Evolutionary conservation across 2,797 vertebrate genomes (phyloP).

Genomic region (Urophycis tenuis): DNA sequence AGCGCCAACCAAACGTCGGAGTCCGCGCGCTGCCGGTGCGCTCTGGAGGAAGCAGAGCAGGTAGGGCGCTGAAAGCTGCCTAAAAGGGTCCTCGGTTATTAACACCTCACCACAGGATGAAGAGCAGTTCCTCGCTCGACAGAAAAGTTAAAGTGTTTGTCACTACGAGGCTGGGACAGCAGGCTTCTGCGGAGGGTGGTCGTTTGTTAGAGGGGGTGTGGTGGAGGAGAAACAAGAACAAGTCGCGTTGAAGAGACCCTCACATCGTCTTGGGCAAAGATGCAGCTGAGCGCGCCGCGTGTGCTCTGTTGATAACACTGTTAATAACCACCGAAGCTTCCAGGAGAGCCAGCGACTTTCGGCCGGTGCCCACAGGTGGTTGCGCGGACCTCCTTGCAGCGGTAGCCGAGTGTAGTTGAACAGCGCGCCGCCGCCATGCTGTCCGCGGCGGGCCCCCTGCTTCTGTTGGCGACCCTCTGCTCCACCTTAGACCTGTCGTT

Average conservation of each 20-base stretch:
- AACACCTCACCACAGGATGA: conserved; percentile 21
- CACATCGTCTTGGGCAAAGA: conserved; percentile 72
- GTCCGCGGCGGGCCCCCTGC: conserved; percentile 42
- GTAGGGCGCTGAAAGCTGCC: neutral
- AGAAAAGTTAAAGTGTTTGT: conserved; percentile 67
- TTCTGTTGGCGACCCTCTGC: conserved; percentile 56
- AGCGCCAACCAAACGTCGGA: neutral
- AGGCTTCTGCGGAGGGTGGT: conserved; percentile 67
- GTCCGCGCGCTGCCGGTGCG: neutral
- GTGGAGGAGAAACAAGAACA: conserved; percentile 58
- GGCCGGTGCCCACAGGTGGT: conserved; percentile 41
- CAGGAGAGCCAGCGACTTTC: neutral
- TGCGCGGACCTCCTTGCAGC: conserved; percentile 19
- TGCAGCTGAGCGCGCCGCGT: conserved; percentile 58
- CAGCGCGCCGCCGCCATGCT: conserved; percentile 58
- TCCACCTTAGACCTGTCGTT: conserved; percentile 40
- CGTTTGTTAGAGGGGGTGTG: conserved; percentile 63
- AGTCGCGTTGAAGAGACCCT: conserved; percentile 56
- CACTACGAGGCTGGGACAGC: conserved; percentile 50
- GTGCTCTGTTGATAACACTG: conserved; percentile 46
- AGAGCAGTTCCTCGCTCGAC: conserved; percentile 61
- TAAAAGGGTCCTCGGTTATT: neutral
- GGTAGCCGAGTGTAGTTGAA: conserved; percentile 23
- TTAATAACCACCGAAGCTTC: conserved; percentile 33
- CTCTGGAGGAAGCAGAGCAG: no score